Base-by-base conservation (phyloP, 2,888 invertebrate species). In the Catocala fraxini region DNA sequence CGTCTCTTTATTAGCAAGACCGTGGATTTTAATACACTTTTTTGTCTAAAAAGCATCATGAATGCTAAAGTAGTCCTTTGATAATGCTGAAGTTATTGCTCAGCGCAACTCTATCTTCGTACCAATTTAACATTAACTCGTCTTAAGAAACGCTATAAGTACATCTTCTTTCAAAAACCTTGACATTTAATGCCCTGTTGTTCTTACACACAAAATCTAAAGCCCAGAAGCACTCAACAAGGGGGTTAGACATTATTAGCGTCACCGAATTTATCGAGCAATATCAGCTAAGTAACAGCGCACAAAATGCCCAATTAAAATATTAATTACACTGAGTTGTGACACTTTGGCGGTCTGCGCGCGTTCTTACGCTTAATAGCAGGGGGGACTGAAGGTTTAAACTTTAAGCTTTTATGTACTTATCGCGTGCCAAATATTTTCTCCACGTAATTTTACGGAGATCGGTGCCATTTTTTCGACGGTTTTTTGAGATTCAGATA, bases 271-370 rank as follows among this genome's bases (percentile, higher is more conserved):
- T 91, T 92, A 92, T 91, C 89, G 91, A 84, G 91, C 90, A 87
- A 90, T 91, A 92, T 92, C 91, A 90, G 89, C 89, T 85, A 83
- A 88, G 90, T 90, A 89, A 90, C 90, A 91, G 89, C 90, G 91
- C 90, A 88, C 87, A 86, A 91, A 92, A 92, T 91, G 90, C 90
- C 92, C 92, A 93, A 93, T 94, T 93, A 93, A 94, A 93, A 93
- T 93, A 92, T 92, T 94, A 94, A 94, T 93, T 94, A 92, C 92
- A 88, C 85, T 88, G 88, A 89, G 90, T 89, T 90, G 89, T 87
- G 89, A 89, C 89, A 89, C 87, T 89, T 87, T 77, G 83, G 82
- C 85, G 88, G 86, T 83, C 82, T 81, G 77, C 73, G 81, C 80
- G 71, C 82, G 77, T 82, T 82, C 84, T 83, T 83, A 82, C 80